A percentile compares a stretch with the other conserved stretches of the same genome.
Evolutionary conservation across 2,888 invertebrate genomes (phyloP).

Genomic region (Cataglyphis altisquamis): DNA sequence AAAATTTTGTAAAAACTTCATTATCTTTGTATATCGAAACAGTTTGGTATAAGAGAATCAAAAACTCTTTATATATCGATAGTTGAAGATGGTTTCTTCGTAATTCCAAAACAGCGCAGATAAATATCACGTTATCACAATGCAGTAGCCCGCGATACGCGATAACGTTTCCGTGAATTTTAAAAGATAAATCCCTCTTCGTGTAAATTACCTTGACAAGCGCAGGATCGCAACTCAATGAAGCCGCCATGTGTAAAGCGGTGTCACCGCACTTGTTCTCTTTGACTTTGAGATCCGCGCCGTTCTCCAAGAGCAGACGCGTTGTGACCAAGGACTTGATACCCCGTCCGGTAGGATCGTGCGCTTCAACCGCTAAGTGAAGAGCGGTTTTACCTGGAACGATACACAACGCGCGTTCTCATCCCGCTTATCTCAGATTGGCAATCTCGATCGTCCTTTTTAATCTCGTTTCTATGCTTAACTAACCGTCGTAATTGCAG

Average conservation of each 20-base stretch:
- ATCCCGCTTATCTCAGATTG: background rate
- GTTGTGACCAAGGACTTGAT: constrained; percentile 67
- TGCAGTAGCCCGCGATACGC: background rate
- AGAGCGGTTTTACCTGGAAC: too few species aligned
- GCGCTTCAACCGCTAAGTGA: constrained; percentile 71
- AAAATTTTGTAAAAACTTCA: background rate
- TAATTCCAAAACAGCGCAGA: background rate
- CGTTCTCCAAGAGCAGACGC: constrained; percentile 77
- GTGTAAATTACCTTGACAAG: constrained; percentile 78
- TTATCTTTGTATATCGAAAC: background rate
- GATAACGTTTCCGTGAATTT: background rate
- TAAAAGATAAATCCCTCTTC: background rate
- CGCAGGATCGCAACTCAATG: constrained; percentile 75
- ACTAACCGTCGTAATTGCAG: constrained; percentile 81
- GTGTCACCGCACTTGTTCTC: constrained; percentile 78
- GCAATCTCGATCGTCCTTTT: background rate
- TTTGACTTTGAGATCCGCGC: constrained; percentile 74
- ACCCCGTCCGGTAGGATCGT: constrained; percentile 67
- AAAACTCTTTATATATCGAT: background rate
- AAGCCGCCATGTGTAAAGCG: constrained; percentile 79
- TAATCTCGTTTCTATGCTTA: background rate
- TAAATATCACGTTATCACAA: background rate
- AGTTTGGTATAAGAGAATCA: background rate
- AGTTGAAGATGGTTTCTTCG: background rate
- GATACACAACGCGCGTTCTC: background rate